Conservation (phyloP, 2,113 vertebrate species). For the Lepisosteus oculatus region DNA sequence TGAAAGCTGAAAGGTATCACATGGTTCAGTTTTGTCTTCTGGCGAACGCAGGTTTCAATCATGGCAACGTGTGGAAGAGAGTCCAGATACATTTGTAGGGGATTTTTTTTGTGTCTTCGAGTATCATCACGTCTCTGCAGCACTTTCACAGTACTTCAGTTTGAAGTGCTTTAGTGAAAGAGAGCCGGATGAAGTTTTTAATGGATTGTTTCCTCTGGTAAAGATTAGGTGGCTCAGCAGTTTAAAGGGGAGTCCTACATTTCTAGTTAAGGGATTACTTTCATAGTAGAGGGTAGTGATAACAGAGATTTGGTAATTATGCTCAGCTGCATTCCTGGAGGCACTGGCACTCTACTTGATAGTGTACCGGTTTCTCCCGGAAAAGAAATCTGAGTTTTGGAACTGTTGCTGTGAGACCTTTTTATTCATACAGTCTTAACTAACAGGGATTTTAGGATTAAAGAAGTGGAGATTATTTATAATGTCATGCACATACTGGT, state of each 20-base stretch:
- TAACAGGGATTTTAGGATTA: neutral
- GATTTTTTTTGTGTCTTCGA: too few relatives aligned
- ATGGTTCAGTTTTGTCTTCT: too few relatives aligned
- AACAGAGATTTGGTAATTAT: neutral
- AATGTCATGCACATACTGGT: too few relatives aligned
- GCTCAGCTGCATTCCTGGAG: too few relatives aligned
- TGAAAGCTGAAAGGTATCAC: too few relatives aligned
- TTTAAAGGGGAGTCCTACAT: neutral
- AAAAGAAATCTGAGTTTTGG: too few relatives aligned
- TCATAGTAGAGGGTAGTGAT: neutral
- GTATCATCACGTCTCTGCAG: too few relatives aligned
- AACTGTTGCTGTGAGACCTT: neutral
- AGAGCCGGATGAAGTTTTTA: too few relatives aligned
- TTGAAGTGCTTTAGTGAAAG: too few relatives aligned
- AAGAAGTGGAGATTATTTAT: neutral
- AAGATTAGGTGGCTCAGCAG: neutral
- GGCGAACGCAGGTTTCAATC: too few relatives aligned
- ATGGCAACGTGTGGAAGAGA: neutral
- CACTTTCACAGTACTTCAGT: too few relatives aligned
- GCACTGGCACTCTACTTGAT: neutral
- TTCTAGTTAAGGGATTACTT: conserved; percentile 2
- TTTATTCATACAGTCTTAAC: neutral
- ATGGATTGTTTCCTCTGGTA: neutral
- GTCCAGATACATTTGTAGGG: neutral
- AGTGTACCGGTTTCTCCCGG: neutral